These are phyloP conservation scores for Eupsilia transversa DNA, from an alignment of 2,888 invertebrate species.

Conservation along the genomic window DNA sequence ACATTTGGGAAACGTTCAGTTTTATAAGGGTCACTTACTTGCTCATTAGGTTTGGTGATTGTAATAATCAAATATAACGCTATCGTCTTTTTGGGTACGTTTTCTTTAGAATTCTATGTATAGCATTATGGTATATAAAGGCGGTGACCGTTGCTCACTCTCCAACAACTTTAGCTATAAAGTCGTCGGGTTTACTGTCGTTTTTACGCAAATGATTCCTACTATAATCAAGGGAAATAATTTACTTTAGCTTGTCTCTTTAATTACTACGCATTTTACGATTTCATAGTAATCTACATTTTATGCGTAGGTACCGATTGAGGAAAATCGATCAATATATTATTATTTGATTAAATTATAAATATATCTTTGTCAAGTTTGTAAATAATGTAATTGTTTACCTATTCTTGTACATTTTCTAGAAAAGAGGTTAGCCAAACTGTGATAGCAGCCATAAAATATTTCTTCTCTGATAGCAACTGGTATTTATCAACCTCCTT, in stretches of 20 bases:
- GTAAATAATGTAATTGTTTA: constrained; percentile 19
- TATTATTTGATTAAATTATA: constrained; percentile 4
- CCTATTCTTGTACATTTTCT: constrained; percentile 9
- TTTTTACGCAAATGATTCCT: constrained; percentile 33
- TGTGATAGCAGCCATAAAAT: constrained; percentile 26
- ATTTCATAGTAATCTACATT: constrained; percentile 18
- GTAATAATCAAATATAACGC: background rate
- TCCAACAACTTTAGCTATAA: constrained; percentile 12
- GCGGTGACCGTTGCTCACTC: background rate
- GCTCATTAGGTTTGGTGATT: constrained; percentile 10
- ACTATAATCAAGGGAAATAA: constrained; percentile 23
- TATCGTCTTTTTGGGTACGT: background rate
- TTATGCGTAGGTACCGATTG: background rate
- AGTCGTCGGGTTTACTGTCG: constrained; percentile 8
- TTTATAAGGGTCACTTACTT: background rate
- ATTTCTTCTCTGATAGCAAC: constrained; percentile 35
- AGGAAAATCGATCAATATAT: constrained; percentile 38
- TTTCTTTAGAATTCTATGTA: constrained; percentile 19
- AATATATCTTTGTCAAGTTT: background rate
- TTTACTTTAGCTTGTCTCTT: constrained; percentile 17
- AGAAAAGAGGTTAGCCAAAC: constrained; percentile 28
- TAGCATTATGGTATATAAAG: constrained; percentile 14
- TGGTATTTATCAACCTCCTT: constrained; percentile 27
- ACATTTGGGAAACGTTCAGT: background rate
- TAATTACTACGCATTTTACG: constrained; percentile 30